phyloP scores from a whole-genome alignment of 35 echinoderm and acorn worm species.

The Antedon bifida region DNA sequence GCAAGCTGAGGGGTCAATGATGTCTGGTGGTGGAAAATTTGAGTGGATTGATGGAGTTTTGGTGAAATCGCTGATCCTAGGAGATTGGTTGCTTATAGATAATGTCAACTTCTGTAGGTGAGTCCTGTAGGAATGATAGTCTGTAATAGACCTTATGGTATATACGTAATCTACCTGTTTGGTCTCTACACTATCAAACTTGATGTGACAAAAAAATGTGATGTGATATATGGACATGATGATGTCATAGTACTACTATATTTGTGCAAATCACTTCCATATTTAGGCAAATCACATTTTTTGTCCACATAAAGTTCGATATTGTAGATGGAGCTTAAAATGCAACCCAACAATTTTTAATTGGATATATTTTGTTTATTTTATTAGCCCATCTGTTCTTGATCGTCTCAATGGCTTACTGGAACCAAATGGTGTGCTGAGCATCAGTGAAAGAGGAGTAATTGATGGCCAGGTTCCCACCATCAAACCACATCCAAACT shows the following conservation, averaged over 20 bases:
- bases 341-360: too few species aligned
- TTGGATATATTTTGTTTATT: neutral
- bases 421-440: constrained; percentile 71
- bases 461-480: constrained; percentile 74
- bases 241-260: too few species aligned
- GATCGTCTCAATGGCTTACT: constrained; percentile 84
- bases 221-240: too few species aligned
- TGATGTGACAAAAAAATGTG: too few species aligned
- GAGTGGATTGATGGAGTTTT: constrained; percentile 96
- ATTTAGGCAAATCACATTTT: too few species aligned
- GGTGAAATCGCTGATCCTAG: constrained; percentile 69
- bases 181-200: too few species aligned
- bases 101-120: constrained; percentile 99
- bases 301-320: too few species aligned
- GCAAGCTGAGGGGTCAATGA: neutral
- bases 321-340: too few species aligned
- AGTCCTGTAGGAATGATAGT: too few species aligned
- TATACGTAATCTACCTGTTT: too few species aligned
- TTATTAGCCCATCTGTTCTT: constrained; percentile 73
- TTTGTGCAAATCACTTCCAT: too few species aligned
- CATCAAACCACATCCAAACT: constrained; percentile 70
- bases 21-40: constrained; percentile 84
- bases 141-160: too few species aligned
- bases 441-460: constrained; percentile 77
- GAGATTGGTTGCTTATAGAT: constrained; percentile 95